These are phyloP conservation scores for Sarcophaga peregrina DNA, from an alignment of 1,140 invertebrate genomes.

Conservation along the genomic window DNA sequence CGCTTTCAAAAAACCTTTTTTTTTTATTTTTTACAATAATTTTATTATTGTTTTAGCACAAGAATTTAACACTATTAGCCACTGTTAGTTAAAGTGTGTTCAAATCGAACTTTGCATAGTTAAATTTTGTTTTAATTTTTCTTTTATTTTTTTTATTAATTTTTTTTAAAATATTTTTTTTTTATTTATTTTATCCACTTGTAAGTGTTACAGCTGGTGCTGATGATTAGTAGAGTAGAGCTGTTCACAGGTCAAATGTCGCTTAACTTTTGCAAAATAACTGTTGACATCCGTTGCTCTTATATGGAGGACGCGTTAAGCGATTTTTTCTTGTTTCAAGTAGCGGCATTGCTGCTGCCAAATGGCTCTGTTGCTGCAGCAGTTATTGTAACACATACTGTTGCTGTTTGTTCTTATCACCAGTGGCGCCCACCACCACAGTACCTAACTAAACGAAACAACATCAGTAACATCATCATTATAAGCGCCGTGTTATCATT, in stretches of 20 bases:
- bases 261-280: conserved; percentile 62
- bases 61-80: not conserved
- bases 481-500: not conserved
- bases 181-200: not conserved
- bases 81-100: not conserved
- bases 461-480: conserved; percentile 12
- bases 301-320: conserved; percentile 53
- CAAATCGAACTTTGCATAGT: too few relatives aligned
- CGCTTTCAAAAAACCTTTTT: too few relatives aligned
- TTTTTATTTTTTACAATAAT: too few relatives aligned
- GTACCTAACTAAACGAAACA: not conserved
- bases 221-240: not conserved
- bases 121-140: not conserved
- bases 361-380: conserved; percentile 48
- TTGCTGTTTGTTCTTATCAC: conserved; percentile 24
- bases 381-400: not conserved
- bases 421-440: not conserved
- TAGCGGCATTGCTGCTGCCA: conserved; percentile 48
- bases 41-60: conserved; percentile 10
- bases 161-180: not conserved
- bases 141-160: not conserved
- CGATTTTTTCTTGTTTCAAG: not conserved
- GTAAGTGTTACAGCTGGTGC: too few relatives aligned
- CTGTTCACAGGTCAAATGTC: conserved; percentile 64
- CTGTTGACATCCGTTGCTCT: conserved; percentile 54